Evolutionary conservation across 2,113 vertebrate genomes (phyloP), one percentile per base, ranked within the genome.

Genomic region (Phocoena phocoena): DNA sequence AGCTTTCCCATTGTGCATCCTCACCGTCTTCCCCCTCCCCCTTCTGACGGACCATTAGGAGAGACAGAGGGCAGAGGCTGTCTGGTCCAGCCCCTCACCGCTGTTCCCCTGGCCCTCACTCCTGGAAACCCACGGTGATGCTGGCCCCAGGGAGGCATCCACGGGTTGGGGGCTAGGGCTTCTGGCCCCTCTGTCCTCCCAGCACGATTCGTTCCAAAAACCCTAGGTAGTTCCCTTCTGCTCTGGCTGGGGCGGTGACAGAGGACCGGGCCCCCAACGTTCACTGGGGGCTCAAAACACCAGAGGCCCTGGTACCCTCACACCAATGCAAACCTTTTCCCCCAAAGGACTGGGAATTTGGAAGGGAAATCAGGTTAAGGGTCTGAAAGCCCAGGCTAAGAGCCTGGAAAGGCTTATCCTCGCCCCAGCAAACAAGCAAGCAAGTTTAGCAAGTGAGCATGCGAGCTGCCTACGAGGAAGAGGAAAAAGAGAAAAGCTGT

Each of bases 81-180:
- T 21, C 36, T 3, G 50, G 20, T 38, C 73, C n/a, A 12, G n/a
- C 1, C 60, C 41, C 53, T 60, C 18, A 3, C 26, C 38, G 62
- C 38, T 33, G 17, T 36, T 26, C 50, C 38, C 82, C 38, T 0
- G 3, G 41, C 25, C 33, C 38, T 50, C 0, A 0, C 28, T 13
- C 4, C 44, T 0, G 2, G 53, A 44, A 68, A 36, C 31, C 50
- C 15, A 9, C 0, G 0, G 11, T 55, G 36, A 79, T n/a, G 73
- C 31, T 41, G 12, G 55, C 31, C 47, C 63, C 23, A 10, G 31
- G 31, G 33, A 47, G 28, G 44, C 23, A 33, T 25, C 63, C 55
- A 13, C 1, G 2, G 67, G 41, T 38, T 36, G 74, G 60, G n/a
- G n/a, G 50, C 17, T 58, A 6, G 26, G n/a, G 81, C 50, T 26